Conservation (phyloP, 2,113 vertebrate species). For the Nibea coibor region DNA sequence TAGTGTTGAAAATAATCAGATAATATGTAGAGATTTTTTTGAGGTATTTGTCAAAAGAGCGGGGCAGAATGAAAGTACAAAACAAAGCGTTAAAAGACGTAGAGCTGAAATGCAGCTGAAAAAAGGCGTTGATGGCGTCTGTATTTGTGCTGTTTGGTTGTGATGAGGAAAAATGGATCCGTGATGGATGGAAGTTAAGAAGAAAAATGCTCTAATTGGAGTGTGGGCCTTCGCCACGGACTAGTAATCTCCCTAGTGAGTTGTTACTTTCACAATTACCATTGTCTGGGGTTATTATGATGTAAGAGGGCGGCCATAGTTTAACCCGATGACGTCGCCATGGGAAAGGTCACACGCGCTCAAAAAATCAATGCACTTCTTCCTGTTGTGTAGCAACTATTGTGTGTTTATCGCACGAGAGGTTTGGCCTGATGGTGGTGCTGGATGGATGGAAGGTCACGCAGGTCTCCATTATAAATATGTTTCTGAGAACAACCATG, state of each 20-base stretch:
- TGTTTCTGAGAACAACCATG: slow-evolving; percentile 4
- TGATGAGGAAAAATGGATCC: slow-evolving; percentile 14
- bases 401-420: slow-evolving; percentile 2
- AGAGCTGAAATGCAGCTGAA: not conserved
- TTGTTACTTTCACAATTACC: slow-evolving; percentile 39
- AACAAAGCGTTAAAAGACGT: not conserved
- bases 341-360: slow-evolving; percentile 25
- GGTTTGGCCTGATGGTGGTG: not conserved
- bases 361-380: slow-evolving; percentile 10
- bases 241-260: slow-evolving; percentile 27
- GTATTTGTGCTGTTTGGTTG: slow-evolving; percentile 13
- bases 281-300: slow-evolving; percentile 40
- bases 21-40: slow-evolving; percentile 8
- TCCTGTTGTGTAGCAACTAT: slow-evolving; percentile 12
- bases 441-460: not conserved
- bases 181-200: slow-evolving; percentile 9
- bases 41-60: slow-evolving; percentile 1
- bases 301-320: slow-evolving; percentile 32
- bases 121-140: slow-evolving; percentile 12
- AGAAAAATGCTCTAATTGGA: slow-evolving; percentile 23
- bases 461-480: not conserved
- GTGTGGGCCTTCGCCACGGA: slow-evolving; percentile 14
- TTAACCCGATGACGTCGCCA: slow-evolving; percentile 38
- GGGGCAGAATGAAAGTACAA: not conserved
- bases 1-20: slow-evolving; percentile 4